Percentiles rank a stretch among this genome's conserved stretches.
These are phyloP conservation scores for Trissoscelio sp. DNA, from an alignment of 2,888 invertebrate genomes.

Conservation along the genomic window DNA sequence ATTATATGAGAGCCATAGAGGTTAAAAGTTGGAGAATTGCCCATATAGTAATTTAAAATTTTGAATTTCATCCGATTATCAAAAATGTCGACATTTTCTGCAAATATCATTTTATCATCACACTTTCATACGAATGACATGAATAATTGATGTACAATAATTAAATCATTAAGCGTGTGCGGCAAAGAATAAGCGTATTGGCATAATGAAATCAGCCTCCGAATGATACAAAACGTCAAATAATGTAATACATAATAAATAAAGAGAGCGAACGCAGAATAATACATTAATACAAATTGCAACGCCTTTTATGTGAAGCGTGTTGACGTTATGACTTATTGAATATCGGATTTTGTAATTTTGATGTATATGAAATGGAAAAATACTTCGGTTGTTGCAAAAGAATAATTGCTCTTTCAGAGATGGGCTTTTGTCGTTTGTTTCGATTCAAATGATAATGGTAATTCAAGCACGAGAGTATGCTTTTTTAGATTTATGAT, in stretches of 20 bases:
- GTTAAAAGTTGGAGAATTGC: no score
- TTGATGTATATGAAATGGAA: neutral
- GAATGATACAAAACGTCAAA: constrained; percentile 20
- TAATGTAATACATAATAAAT: constrained; percentile 28
- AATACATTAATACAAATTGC: constrained; percentile 24
- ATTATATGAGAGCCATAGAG: no score
- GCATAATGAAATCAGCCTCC: constrained; percentile 15
- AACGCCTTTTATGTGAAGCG: constrained; percentile 12
- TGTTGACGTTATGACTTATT: constrained; percentile 27
- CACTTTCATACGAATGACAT: neutral
- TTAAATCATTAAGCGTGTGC: constrained; percentile 16
- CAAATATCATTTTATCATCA: no score
- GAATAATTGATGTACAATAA: constrained; percentile 12
- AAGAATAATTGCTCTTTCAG: constrained; percentile 26
- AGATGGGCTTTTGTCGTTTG: neutral
- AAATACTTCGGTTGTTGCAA: constrained; percentile 7
- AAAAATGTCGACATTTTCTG: no score
- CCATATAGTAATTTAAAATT: no score
- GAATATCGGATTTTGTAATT: constrained; percentile 28
- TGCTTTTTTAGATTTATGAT: constrained; percentile 15
- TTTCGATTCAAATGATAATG: constrained; percentile 2
- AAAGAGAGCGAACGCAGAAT: constrained; percentile 10
- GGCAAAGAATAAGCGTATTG: constrained; percentile 6
- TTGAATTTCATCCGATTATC: no score
- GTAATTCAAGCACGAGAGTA: neutral